phyloP scores from a whole-genome alignment of 2,888 invertebrate species.

The Hofmannophila pseudospretella region DNA sequence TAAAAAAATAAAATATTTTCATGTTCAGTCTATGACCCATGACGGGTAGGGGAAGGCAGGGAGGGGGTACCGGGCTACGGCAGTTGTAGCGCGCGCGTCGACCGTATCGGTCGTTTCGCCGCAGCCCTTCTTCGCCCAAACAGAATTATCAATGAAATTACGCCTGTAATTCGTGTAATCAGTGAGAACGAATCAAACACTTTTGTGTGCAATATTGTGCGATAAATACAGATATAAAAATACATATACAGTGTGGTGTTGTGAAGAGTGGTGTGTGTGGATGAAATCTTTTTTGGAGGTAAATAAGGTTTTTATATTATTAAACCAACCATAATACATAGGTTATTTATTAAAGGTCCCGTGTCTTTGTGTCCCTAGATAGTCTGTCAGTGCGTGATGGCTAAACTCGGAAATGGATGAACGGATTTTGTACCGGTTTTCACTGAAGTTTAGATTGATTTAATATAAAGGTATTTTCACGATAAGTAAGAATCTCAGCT shows the following conservation, averaged over 20 bases:
- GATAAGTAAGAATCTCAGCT: too few species aligned
- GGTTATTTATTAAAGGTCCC: too few species aligned
- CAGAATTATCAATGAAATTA: slow-evolving; percentile 10
- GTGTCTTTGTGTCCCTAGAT: too few species aligned
- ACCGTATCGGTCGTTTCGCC: slow-evolving; percentile 60
- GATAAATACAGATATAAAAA: slow-evolving; percentile 12
- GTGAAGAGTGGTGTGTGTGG: slow-evolving; percentile 34
- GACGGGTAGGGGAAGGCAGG: slow-evolving; percentile 26
- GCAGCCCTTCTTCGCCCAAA: slow-evolving; percentile 18
- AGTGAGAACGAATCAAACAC: slow-evolving; percentile 13
- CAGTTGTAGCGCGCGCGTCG: slow-evolving; percentile 67
- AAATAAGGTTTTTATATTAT: slow-evolving; percentile 20
- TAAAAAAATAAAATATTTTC: slow-evolving; percentile 29
- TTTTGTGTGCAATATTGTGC: slow-evolving; percentile 22
- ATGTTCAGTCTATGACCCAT: slow-evolving; percentile 22
- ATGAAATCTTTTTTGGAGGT: slow-evolving; percentile 35
- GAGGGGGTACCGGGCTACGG: slow-evolving; percentile 61
- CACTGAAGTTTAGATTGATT: too few species aligned
- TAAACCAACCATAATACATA: too few species aligned
- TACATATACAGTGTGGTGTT: slow-evolving; percentile 30
- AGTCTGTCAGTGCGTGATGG: too few species aligned
- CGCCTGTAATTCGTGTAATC: slow-evolving; percentile 8
- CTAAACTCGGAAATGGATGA: too few species aligned
- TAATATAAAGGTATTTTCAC: too few species aligned
- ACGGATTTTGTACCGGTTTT: too few species aligned